Percentiles rank a stretch among this genome's conserved stretches.
Evolutionary conservation across 2,797 vertebrate species (phyloP).

Genomic region (Neomorphus geoffroyi): DNA sequence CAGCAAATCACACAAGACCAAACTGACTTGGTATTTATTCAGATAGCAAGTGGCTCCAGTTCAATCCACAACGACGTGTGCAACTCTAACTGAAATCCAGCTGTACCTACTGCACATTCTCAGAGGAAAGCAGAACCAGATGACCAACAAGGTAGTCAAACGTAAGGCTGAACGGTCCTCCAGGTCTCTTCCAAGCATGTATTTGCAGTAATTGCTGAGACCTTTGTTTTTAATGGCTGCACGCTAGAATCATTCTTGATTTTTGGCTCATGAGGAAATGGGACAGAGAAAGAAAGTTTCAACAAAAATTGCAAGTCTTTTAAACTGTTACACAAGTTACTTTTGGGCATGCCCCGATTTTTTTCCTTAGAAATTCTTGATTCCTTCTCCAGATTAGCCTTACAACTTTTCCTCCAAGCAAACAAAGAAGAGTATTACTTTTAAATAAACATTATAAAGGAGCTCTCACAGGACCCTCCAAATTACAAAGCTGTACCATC

Average conservation of each 20-base stretch:
- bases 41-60: rapidly evolving
- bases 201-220: background rate
- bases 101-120: background rate
- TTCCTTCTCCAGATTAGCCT: background rate
- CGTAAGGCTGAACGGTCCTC: background rate
- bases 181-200: background rate
- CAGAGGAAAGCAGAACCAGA: background rate
- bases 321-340: background rate
- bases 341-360: rapidly evolving
- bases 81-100: background rate
- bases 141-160: background rate
- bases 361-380: background rate
- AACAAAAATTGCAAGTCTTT: background rate
- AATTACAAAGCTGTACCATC: background rate
- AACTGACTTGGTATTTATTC: background rate
- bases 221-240: background rate
- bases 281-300: background rate
- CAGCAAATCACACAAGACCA: rapidly evolving
- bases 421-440: background rate
- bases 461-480: background rate
- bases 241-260: background rate
- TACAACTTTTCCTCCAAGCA: background rate
- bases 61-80: rapidly evolving
- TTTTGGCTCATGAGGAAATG: background rate
- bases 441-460: background rate